A percentile compares a stretch with the other conserved stretches of the same genome.
Conservation (phyloP, 2,113 vertebrate species). For the Notiomystis cincta region DNA sequence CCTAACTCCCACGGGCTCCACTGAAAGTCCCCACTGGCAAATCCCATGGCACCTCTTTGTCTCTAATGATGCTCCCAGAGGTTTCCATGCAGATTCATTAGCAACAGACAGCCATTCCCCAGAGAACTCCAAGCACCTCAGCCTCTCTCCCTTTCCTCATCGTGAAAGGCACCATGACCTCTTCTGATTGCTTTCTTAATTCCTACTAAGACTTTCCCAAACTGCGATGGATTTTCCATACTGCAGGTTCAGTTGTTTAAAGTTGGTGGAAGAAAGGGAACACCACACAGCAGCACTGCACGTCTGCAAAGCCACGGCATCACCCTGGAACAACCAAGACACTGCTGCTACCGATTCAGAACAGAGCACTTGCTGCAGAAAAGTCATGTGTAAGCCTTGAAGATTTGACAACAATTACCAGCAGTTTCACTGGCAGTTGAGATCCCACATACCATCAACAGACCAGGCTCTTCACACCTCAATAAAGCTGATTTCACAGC, state of each 20-base stretch:
- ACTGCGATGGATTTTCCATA: neutral
- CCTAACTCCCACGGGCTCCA: neutral
- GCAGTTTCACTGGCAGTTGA: neutral
- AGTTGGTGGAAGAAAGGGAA: neutral
- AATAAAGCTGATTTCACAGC: neutral
- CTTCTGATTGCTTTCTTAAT: neutral
- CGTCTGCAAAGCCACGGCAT: fast-evolving
- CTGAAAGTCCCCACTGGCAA: neutral
- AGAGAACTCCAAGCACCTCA: neutral
- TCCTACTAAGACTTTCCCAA: neutral
- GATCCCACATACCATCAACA: neutral
- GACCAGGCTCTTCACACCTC: neutral
- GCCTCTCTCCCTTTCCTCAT: neutral
- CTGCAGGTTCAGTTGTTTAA: neutral
- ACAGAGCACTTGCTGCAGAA: neutral
- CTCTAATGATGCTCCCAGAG: neutral
- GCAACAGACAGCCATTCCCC: neutral
- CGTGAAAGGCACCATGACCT: neutral
- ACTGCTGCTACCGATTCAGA: fast-evolving
- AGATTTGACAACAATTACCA: neutral
- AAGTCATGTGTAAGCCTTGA: neutral
- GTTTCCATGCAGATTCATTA: neutral
- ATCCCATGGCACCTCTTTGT: neutral
- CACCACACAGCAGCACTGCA: fast-evolving
- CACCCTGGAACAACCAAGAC: neutral